These are phyloP conservation scores for Theodoxus fluviatilis DNA, from an alignment of 2,888 invertebrate genomes.

Conservation along the genomic window DNA sequence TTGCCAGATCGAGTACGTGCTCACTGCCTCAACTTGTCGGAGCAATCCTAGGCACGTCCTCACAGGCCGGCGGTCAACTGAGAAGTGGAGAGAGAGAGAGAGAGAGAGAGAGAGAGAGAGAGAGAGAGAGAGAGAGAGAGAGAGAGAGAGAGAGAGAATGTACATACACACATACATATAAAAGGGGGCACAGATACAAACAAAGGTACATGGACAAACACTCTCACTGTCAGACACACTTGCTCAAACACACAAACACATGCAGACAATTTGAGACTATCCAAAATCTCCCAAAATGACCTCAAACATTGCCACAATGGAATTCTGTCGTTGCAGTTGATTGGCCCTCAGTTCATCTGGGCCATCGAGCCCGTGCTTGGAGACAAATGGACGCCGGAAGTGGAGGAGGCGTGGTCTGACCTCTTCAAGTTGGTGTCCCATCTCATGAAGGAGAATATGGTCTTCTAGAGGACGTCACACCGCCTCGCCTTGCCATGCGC, in stretches of 20 bases:
- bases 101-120: background rate
- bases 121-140: background rate
- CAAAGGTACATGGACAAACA: background rate
- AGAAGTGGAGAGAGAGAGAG: background rate
- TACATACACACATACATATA: no score
- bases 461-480: conserved; percentile 33
- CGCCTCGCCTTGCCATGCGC: background rate
- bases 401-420: conserved; percentile 68
- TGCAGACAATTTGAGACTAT: no score
- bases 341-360: conserved; percentile 70
- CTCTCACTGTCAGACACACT: background rate
- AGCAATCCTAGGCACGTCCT: no score
- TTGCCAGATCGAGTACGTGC: no score
- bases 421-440: conserved; percentile 68
- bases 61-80: background rate
- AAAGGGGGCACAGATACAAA: background rate
- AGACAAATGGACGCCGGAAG: conserved; percentile 67
- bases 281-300: no score
- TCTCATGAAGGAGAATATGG: conserved; percentile 67
- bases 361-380: conserved; percentile 69
- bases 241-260: conserved; percentile 21
- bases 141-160: background rate
- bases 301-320: background rate
- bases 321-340: conserved; percentile 63
- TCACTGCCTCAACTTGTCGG: no score